These are phyloP conservation scores for Neodiprion lecontei DNA, from an alignment of 1,140 invertebrate species.

Conservation along the genomic window DNA sequence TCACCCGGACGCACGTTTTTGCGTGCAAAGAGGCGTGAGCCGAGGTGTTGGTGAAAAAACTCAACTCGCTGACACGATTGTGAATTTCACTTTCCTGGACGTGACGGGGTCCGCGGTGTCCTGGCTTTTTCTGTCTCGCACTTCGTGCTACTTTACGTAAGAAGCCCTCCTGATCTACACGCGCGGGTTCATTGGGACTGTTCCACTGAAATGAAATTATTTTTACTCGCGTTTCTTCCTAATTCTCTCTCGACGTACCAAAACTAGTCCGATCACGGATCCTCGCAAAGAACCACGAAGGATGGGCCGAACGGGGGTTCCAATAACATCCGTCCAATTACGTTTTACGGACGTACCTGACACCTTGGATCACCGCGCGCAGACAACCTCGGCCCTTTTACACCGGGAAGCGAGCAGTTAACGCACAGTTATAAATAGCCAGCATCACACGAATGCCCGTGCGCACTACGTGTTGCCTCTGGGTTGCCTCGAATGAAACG, in stretches of 20 bases:
- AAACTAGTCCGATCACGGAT: too few relatives aligned
- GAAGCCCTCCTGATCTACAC: neutral
- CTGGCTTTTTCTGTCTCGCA: neutral
- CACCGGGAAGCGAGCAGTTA: neutral
- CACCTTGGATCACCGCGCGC: neutral
- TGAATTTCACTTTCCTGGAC: constrained; percentile 16
- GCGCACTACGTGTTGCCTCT: too few relatives aligned
- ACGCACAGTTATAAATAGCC: too few relatives aligned
- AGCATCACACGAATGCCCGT: too few relatives aligned
- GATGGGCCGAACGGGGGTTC: too few relatives aligned
- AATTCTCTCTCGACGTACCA: too few relatives aligned
- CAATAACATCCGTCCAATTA: neutral
- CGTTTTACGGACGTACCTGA: neutral
- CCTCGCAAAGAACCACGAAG: too few relatives aligned
- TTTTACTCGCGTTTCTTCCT: too few relatives aligned
- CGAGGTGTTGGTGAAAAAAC: neutral
- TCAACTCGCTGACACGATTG: neutral
- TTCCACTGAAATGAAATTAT: too few relatives aligned
- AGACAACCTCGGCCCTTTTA: neutral
- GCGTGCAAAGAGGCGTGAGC: neutral
- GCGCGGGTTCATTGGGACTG: too few relatives aligned
- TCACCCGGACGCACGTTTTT: constrained; percentile 6
- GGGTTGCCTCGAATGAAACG: too few relatives aligned
- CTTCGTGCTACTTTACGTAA: constrained; percentile 11
- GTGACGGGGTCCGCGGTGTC: neutral